A percentile compares a stretch with the other conserved stretches of the same genome.
These are phyloP conservation scores for Simalia tracyae DNA, from an alignment of 2,797 vertebrate genomes.

Conservation along the genomic window DNA sequence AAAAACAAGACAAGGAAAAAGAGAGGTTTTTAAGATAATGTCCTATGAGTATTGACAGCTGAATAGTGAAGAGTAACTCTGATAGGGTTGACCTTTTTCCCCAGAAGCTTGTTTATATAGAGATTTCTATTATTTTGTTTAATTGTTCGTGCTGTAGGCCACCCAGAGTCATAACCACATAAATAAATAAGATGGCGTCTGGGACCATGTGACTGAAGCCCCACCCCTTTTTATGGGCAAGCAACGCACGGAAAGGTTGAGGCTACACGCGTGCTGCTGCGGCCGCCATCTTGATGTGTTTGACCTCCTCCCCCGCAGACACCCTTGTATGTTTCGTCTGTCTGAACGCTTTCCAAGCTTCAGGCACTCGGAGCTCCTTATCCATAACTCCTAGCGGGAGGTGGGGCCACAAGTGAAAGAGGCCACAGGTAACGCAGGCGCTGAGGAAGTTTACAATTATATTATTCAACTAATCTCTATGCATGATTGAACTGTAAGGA, in stretches of 20 bases:
- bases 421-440: neutral
- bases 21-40: neutral
- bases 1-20: neutral
- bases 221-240: neutral
- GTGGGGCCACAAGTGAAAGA: neutral
- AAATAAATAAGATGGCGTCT: neutral
- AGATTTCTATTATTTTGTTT: neutral
- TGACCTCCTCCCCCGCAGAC: rapidly evolving
- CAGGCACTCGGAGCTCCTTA: neutral
- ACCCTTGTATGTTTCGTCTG: neutral
- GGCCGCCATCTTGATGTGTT: neutral
- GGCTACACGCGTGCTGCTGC: neutral
- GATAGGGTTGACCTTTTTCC: too few relatives aligned
- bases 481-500: neutral
- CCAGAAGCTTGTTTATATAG: too few relatives aligned
- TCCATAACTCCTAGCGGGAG: neutral
- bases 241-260: neutral
- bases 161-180: neutral
- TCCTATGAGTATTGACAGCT: too few relatives aligned
- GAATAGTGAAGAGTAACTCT: too few relatives aligned
- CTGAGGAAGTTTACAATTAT: neutral
- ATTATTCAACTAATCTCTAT: neutral
- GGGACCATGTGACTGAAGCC: neutral
- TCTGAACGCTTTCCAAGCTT: neutral
- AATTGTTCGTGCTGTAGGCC: neutral